Evolutionary conservation across 2,113 vertebrate species (phyloP), one percentile per base, ranked within the genome.

Genomic region (Nannobrachium achirus): DNA sequence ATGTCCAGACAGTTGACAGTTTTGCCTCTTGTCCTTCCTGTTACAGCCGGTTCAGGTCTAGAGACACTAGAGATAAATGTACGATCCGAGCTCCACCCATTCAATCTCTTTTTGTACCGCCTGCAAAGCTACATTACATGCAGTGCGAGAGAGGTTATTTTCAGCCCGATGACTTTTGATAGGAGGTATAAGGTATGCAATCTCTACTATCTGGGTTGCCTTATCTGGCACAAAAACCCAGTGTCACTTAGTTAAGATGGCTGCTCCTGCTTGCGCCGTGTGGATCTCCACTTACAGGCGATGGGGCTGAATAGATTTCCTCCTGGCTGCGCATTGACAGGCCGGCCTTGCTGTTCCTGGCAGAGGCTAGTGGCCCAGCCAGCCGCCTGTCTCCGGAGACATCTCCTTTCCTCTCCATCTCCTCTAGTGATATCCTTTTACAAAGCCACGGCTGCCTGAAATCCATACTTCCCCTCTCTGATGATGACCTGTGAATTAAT

Each of bases 361-460:
- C 78, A 89, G 60, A 15, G 69, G 69, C 76, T 42, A 74, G 66
- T 70, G 77, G 76, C 78, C 25, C 67, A 20, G 71, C 76, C 69
- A 71, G 80, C 75, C 74, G 13, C 61, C 58, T 25, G 69, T 69
- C 84, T 84, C 81, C 33, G 19, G 85, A 83, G 82, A 79, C 75
- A 10, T 56, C 69, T 75, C 63, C 57, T 78, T 71, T 45, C 42
- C 42, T 45, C 42, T 14, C 46, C 46, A 6, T n/a, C 38, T 83
- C 71, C 79, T 83, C 81, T 62, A 71, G 73, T n/a, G 40, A 82
- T 82, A 77, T 89, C 81, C 75, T 81, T 81, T 88, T 89, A 82
- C 87, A 88, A 83, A 81, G 65, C 72, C 63, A 74, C 69, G 66
- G 80, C 82, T 57, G 68, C 71, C 60, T 79, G 85, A 86, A 89